Conservation (phyloP, 2,888 invertebrate species). For the Oscheius sp. region DNA sequence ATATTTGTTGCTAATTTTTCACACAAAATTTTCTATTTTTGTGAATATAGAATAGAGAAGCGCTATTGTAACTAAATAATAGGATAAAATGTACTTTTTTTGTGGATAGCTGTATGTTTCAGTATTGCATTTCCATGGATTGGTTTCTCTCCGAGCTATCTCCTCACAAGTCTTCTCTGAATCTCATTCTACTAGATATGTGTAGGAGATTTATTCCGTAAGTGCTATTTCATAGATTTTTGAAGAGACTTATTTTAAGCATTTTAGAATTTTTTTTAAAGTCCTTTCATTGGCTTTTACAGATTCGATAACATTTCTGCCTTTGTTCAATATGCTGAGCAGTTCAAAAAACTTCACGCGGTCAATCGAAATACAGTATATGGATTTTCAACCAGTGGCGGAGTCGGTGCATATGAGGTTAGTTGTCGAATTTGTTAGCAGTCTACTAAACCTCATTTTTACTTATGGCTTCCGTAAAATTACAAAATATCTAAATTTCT, state of each 20-base stretch:
- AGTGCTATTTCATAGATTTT: no score
- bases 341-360: conserved; percentile 48
- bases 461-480: background rate
- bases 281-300: background rate
- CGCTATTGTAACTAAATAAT: no score
- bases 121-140: conserved; percentile 70
- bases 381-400: conserved; percentile 69
- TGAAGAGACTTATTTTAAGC: no score
- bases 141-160: conserved; percentile 70
- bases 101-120: no score
- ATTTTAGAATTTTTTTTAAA: no score
- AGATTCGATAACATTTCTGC: conserved; percentile 39
- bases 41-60: no score
- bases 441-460: background rate
- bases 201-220: conserved; percentile 70
- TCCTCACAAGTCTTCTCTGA: conserved; percentile 70
- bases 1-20: background rate
- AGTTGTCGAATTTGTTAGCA: background rate
- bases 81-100: no score
- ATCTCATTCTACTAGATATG: conserved; percentile 72
- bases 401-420: conserved; percentile 70
- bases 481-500: background rate
- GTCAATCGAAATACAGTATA: conserved; percentile 68
- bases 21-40: no score
- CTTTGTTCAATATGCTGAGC: conserved; percentile 60